Evolutionary conservation across 2,797 vertebrate genomes (phyloP).

Genomic region (Myripristis jacobus): DNA sequence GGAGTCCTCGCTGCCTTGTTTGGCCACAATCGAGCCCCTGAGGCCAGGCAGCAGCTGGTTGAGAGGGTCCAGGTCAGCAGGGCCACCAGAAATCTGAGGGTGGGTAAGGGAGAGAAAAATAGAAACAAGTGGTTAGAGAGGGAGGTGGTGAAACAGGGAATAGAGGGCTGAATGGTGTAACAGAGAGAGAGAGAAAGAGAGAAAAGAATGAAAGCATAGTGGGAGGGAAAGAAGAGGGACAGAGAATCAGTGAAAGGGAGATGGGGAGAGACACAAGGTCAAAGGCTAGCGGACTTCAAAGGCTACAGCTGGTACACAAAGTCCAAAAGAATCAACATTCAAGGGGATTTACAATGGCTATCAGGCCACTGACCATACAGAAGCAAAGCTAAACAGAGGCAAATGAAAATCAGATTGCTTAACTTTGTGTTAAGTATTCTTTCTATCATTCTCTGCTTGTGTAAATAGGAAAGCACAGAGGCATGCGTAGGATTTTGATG

Average conservation of each 20-base stretch:
- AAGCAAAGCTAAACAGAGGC: slow-evolving; percentile 22
- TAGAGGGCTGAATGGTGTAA: slow-evolving; percentile 14
- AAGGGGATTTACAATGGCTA: slow-evolving; percentile 51
- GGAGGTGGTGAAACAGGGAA: background rate
- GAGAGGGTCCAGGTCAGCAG: slow-evolving; percentile 88
- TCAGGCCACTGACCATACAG: slow-evolving; percentile 18
- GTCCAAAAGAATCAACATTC: slow-evolving; percentile 68
- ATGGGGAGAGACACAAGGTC: slow-evolving; percentile 52
- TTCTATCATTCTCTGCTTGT: background rate
- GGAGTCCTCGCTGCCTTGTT: slow-evolving; percentile 60
- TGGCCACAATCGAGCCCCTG: slow-evolving; percentile 82
- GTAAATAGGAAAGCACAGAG: background rate
- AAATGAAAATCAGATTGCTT: background rate
- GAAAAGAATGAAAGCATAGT: slow-evolving; percentile 23
- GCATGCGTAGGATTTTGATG: background rate
- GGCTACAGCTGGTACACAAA: slow-evolving; percentile 67
- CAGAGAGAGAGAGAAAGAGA: slow-evolving; percentile 9
- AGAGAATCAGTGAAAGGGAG: slow-evolving; percentile 39
- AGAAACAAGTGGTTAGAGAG: slow-evolving; percentile 22
- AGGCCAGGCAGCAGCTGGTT: slow-evolving; percentile 88
- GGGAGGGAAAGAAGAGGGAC: slow-evolving; percentile 6
- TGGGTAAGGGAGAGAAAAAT: slow-evolving; percentile 15
- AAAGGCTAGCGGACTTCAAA: slow-evolving; percentile 72
- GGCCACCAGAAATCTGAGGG: slow-evolving; percentile 82
- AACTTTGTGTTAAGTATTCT: slow-evolving; percentile 24